phyloP scores from a whole-genome alignment of 2,797 vertebrate species.

The Australoheros facetus region DNA sequence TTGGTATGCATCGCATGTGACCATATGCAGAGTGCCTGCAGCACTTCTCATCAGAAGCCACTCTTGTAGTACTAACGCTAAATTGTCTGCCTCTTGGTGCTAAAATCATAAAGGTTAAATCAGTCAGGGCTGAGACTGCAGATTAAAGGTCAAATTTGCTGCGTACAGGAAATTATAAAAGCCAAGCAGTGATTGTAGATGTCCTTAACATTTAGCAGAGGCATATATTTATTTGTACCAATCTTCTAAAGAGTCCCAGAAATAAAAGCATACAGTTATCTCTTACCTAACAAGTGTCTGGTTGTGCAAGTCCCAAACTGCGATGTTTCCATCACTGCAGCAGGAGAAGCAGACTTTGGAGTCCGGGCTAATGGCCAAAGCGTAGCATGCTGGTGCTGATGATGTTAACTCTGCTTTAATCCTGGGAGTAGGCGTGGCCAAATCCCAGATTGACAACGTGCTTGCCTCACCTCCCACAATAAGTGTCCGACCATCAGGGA shows the following conservation, averaged over 20 bases:
- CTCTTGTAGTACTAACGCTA: neutral
- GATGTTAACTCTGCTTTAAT: slow-evolving; percentile 97
- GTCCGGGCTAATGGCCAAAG: slow-evolving; percentile 95
- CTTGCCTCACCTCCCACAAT: slow-evolving; percentile 96
- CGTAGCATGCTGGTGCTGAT: slow-evolving; percentile 94
- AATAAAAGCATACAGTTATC: neutral
- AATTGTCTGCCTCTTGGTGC: neutral
- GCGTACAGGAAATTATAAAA: neutral
- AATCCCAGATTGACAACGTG: slow-evolving; percentile 96
- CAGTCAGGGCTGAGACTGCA: neutral
- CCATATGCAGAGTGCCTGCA: slow-evolving; percentile 8
- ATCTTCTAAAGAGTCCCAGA: slow-evolving; percentile 10
- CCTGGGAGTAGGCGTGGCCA: slow-evolving; percentile 93
- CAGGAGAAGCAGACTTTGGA: slow-evolving; percentile 99
- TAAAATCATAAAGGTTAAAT: slow-evolving; percentile 2
- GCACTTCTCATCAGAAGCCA: slow-evolving; percentile 15
- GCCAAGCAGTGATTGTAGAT: neutral
- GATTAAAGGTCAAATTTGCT: slow-evolving; percentile 4
- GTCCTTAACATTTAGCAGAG: neutral
- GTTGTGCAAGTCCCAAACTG: slow-evolving; percentile 97
- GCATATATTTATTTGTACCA: neutral
- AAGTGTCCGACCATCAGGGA: slow-evolving; percentile 93
- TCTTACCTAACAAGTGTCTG: slow-evolving; percentile 94
- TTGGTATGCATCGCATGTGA: slow-evolving; percentile 10
- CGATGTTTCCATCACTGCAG: slow-evolving; percentile 96